Evolutionary conservation across 2,888 invertebrate genomes (phyloP), one percentile per base, ranked within the genome.

Genomic region (Girardia tigrina): DNA sequence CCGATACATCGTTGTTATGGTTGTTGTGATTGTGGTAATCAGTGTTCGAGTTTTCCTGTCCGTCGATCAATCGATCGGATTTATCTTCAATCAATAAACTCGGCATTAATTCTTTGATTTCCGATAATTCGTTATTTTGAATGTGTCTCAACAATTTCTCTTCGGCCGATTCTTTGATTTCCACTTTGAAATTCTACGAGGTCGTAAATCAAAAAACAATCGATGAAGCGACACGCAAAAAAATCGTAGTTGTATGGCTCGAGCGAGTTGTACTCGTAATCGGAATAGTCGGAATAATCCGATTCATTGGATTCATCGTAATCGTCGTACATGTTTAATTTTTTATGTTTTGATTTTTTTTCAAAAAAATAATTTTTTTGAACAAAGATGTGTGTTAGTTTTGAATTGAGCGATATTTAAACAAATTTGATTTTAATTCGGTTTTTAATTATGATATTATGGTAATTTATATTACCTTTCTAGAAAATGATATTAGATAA

Each of bases 271-370:
- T 56, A 56, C 23, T 56, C 56, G 23, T 56, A 56, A 56, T 56
- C 56, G n/a, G 56, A 56, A 56, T 56, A n/a, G n/a, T 56, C 56
- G n/a, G 56, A 56, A 23, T 56, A 56, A 56, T 56, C 56, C n/a
- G 56, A 8, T n/a, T 23, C 56, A 56, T 56, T 23, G 4, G 56
- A 56, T 20, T 56, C 56, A 4, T 56, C 56, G 23, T 56, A 56
- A 56, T 56, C 56, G 23, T 56, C n/a, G n/a, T n/a, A n/a, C n/a
- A n/a, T n/a, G n/a, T n/a, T n/a, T n/a, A n/a, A n/a, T n/a, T n/a
- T n/a, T n/a, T n/a, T n/a, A n/a, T n/a, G n/a, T n/a, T n/a, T n/a
- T n/a, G n/a, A n/a, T n/a, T n/a, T n/a, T n/a, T n/a, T n/a, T n/a
- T n/a, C n/a, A n/a, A n/a, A n/a, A n/a, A n/a, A n/a, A n/a, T n/a